Conservation (phyloP, 2,113 vertebrate species). For the Centropus bengalensis region DNA sequence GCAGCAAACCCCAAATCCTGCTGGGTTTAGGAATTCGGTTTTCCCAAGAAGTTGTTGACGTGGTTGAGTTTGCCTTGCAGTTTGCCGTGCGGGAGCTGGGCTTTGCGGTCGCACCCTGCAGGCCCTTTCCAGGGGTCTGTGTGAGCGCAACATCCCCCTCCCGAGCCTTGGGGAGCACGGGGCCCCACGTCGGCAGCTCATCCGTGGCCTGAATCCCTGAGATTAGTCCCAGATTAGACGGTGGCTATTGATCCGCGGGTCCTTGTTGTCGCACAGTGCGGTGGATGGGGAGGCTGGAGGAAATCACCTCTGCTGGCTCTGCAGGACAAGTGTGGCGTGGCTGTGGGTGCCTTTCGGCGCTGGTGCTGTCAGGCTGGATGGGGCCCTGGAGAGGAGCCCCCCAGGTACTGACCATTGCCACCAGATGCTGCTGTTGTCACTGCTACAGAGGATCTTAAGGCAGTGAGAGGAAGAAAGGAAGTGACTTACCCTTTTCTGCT, state of each 20-base stretch:
- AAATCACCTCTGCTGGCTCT: neutral
- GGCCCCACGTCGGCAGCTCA: neutral
- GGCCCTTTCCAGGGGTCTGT: rapidly evolving
- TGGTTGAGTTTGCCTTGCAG: rapidly evolving
- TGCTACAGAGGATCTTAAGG: conserved; percentile 35
- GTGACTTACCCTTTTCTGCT: conserved; percentile 27
- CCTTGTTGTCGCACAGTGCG: neutral
- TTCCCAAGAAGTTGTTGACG: neutral
- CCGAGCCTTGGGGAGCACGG: neutral
- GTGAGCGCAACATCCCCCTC: rapidly evolving
- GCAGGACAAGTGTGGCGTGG: neutral
- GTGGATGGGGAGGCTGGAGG: neutral
- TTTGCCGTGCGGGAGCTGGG: rapidly evolving
- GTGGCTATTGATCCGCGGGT: neutral
- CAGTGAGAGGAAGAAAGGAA: conserved; percentile 28
- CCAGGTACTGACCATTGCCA: conserved; percentile 68
- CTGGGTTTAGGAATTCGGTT: neutral
- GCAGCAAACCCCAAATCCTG: neutral
- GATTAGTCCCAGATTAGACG: conserved; percentile 44
- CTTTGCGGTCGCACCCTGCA: rapidly evolving
- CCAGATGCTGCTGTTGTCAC: conserved; percentile 77
- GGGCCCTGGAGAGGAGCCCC: conserved; percentile 23
- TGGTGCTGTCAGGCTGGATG: neutral
- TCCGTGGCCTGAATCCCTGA: conserved; percentile 39
- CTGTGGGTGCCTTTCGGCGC: neutral